These are phyloP conservation scores for Silurus aristotelis DNA, from an alignment of 2,797 vertebrate genomes.

Conservation along the genomic window DNA sequence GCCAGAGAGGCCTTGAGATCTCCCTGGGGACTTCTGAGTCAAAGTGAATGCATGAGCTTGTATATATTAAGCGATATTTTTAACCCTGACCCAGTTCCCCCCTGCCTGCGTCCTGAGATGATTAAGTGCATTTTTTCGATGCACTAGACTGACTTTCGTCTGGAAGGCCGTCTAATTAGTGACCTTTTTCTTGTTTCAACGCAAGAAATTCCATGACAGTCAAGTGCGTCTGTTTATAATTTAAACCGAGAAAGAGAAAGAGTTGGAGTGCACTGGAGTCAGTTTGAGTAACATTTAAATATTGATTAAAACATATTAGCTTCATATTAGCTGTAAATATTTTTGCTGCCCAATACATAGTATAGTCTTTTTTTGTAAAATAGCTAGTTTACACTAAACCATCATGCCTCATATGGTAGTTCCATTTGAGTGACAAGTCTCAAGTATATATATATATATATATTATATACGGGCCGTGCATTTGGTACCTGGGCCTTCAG, in stretches of 20 bases:
- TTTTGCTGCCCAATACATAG: neutral
- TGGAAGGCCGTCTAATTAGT: neutral
- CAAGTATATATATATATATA: no score
- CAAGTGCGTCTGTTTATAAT: neutral
- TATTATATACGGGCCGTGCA: no score
- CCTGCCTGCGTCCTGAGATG: slow-evolving; percentile 1
- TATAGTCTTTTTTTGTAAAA: no score
- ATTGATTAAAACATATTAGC: no score
- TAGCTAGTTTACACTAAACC: no score
- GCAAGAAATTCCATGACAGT: neutral
- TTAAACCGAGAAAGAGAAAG: no score
- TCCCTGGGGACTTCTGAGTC: slow-evolving; percentile 28
- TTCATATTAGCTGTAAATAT: neutral
- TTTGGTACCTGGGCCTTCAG: no score
- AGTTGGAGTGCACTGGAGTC: neutral
- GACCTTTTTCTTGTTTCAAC: neutral
- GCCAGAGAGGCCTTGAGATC: slow-evolving; percentile 44
- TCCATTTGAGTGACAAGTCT: neutral
- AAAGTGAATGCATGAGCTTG: slow-evolving; percentile 36
- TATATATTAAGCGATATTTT: slow-evolving; percentile 40
- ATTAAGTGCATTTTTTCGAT: slow-evolving; percentile 16
- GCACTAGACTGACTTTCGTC: neutral
- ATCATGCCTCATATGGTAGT: neutral
- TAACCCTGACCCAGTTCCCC: slow-evolving; percentile 26
- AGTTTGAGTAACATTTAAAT: neutral